These are phyloP conservation scores for Chaetodon trifascialis DNA, from an alignment of 2,113 vertebrate genomes.

Conservation along the genomic window DNA sequence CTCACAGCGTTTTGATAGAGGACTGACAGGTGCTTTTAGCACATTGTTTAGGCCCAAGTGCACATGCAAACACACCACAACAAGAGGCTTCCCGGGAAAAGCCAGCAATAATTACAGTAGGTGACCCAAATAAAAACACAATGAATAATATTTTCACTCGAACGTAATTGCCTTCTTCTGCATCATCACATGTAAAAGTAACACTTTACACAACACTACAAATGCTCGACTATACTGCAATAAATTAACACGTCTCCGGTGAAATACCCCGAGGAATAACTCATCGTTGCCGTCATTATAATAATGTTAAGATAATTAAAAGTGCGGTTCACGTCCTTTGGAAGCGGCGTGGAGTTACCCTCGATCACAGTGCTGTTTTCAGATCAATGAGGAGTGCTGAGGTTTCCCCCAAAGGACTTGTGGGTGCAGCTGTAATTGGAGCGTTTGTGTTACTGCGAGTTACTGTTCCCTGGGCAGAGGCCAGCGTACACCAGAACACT, in stretches of 20 bases:
- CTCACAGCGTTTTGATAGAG: conserved; percentile 7
- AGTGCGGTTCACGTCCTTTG: conserved; percentile 38
- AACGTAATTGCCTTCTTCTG: not conserved
- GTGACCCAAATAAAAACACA: not conserved
- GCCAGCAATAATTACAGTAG: not conserved
- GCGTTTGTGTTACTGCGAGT: conserved; percentile 61
- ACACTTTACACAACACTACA: not conserved
- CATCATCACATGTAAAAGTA: not conserved
- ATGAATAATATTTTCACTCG: not conserved
- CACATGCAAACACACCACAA: not conserved
- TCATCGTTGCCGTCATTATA: not conserved
- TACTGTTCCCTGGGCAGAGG: conserved; percentile 41
- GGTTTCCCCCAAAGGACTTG: conserved; percentile 45
- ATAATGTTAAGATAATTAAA: conserved; percentile 47
- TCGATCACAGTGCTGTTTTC: conserved; percentile 54
- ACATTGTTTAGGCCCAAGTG: not conserved
- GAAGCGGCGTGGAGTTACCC: conserved; percentile 23
- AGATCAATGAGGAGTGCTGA: conserved; percentile 56
- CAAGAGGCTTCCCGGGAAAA: not conserved
- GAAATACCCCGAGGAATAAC: not conserved
- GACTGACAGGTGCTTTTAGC: conserved; percentile 35
- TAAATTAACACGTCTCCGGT: not conserved
- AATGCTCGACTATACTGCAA: not conserved
- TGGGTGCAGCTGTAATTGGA: conserved; percentile 70
- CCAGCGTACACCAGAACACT: conserved; percentile 52